Evolutionary conservation across 1,140 invertebrate species (phyloP), one percentile per base, ranked within the genome.

Genomic region (Ips nitidus): DNA sequence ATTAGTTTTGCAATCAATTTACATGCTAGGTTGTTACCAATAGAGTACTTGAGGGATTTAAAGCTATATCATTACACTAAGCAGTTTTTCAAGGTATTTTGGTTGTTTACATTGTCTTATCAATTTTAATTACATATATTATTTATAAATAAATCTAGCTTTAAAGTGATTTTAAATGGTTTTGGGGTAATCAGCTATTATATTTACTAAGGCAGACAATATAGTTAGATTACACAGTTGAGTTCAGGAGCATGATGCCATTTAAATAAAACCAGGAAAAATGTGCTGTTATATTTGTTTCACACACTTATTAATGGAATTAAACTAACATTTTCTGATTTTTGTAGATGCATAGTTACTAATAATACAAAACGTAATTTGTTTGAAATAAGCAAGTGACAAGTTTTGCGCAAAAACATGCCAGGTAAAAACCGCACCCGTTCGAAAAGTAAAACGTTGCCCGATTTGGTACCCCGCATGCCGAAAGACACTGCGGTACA

Each of bases 401-500:
- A 22, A 22, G 22, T 22, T 22, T 22, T 22, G 22, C 22, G n/a
- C 45, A 4, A 47, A 47, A 55, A 55, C n/a, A 71, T 71, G 69
- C 69, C 69, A 38, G 50, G 41, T 47, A 71, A 71, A 62, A 71
- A 71, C 38, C 62, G 64, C 1, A 40, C 53, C 3, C 62, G 69
- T 60, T 59, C 63, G 8, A 71, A 71, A 53, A 71, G 41, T 58
- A 52, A 61, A 61, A 71, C 52, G 39, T 66, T 71, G 39, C 63
- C 52, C 3, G 69, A 66, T n/a, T 41, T 60, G 41, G 47, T 60
- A 45, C 69, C 56, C 22, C 61, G 52, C n/a, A 4, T 59, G 41
- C 56, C 39, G 2, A 66, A 71, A 60, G 58, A 71, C n/a, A 38
- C 37, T 6, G n/a, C 63, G 37, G 50, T 61, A 55, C 69, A 59